Percentiles rank a stretch among this genome's conserved stretches.
phyloP scores from a whole-genome alignment of 2,888 invertebrate genomes.

The Alentia gelatinosa region DNA sequence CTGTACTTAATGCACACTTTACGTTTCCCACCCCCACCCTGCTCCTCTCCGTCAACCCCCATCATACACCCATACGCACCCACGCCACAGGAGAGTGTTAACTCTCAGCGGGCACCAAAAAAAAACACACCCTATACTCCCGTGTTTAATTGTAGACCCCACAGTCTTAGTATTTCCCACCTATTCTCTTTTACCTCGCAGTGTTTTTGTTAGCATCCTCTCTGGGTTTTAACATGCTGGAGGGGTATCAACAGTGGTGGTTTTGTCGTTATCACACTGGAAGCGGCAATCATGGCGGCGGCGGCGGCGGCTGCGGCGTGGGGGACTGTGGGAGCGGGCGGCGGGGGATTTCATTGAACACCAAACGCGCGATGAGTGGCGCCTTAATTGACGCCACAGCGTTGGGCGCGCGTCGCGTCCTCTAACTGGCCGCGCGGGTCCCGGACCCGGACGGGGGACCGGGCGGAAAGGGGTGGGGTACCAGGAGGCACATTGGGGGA shows the following conservation, averaged over 20 bases:
- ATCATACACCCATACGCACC: background rate
- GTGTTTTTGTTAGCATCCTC: no score
- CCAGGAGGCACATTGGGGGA: background rate
- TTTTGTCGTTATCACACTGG: no score
- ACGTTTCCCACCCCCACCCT: background rate
- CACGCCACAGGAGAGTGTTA: background rate
- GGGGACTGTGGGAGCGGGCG: background rate
- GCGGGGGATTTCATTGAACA: conserved; percentile 10
- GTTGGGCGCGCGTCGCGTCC: no score
- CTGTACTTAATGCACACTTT: conserved; percentile 2
- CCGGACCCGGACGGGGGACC: no score
- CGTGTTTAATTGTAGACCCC: background rate
- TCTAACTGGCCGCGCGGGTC: no score
- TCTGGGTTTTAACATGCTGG: no score
- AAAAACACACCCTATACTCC: background rate
- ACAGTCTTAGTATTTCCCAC: background rate
- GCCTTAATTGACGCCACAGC: background rate
- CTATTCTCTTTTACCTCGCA: background rate
- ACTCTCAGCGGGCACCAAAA: background rate
- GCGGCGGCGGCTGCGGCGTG: background rate
- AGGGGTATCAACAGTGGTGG: no score
- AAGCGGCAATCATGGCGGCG: background rate
- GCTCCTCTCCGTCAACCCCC: background rate
- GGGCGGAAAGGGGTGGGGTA: background rate
- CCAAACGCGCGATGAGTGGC: background rate